phyloP scores from a whole-genome alignment of 2,888 invertebrate genomes.

The Tyria jacobaeae region DNA sequence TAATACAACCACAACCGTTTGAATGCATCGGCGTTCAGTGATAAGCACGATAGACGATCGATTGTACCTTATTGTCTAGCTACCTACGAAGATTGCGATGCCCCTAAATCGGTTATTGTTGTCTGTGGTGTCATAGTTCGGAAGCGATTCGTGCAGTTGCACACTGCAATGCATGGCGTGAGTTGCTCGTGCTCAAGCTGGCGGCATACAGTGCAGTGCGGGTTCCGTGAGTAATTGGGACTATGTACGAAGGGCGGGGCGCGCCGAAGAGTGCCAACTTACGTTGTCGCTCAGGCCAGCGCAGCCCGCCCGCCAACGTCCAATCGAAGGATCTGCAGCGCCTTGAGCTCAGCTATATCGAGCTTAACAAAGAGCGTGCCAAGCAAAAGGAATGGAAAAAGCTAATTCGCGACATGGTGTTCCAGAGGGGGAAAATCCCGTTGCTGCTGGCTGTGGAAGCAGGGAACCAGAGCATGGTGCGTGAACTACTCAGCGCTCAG shows the following conservation, averaged over 20 bases:
- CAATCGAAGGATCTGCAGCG: conserved; percentile 78
- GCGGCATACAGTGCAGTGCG: conserved; percentile 64
- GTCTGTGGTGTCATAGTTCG: conserved; percentile 75
- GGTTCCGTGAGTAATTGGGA: conserved; percentile 41
- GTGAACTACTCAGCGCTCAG: conserved; percentile 95
- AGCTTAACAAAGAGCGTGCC: conserved; percentile 84
- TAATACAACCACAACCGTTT: conserved; percentile 61
- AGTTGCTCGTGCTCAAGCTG: conserved; percentile 66
- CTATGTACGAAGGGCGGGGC: conserved; percentile 69
- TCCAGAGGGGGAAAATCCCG: conserved; percentile 97
- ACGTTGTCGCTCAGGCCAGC: conserved; percentile 58
- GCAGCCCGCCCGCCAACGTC: conserved; percentile 70
- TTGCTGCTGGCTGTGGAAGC: conserved; percentile 97
- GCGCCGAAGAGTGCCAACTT: conserved; percentile 68
- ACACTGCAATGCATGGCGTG: conserved; percentile 69
- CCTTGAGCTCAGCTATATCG: conserved; percentile 81
- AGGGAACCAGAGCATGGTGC: conserved; percentile 97
- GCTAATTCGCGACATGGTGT: conserved; percentile 87
- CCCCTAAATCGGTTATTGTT: conserved; percentile 74
- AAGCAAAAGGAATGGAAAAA: conserved; percentile 85
- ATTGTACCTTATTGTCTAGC: conserved; percentile 72
- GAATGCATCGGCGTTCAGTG: conserved; percentile 65
- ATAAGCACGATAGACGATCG: conserved; percentile 73
- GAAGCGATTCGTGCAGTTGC: conserved; percentile 74
- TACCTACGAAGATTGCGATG: conserved; percentile 73